These are phyloP conservation scores for Rhincodon typus DNA, from an alignment of 2,797 vertebrate species.

Conservation along the genomic window DNA sequence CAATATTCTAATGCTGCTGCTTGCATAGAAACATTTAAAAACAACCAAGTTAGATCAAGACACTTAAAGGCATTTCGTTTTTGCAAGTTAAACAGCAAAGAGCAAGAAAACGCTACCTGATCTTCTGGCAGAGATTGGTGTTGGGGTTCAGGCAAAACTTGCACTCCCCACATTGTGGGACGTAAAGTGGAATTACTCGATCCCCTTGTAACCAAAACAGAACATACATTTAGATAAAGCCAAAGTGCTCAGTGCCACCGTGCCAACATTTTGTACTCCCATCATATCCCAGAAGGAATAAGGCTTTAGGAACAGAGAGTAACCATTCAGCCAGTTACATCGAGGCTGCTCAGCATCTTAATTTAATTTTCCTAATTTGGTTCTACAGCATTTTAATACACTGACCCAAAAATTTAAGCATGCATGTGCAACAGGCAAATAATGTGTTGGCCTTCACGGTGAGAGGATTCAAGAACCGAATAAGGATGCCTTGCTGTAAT, in stretches of 20 bases:
- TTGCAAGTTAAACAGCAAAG: not conserved
- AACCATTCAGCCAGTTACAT: not conserved
- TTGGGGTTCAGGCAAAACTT: constrained; percentile 95
- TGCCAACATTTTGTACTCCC: not conserved
- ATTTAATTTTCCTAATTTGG: not conserved
- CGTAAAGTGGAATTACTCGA: constrained; percentile 79
- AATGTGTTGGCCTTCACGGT: too few relatives aligned
- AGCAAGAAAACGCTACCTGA: constrained; percentile 65
- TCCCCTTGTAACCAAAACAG: constrained; percentile 63
- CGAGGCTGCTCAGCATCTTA: not conserved
- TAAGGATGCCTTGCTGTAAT: too few relatives aligned
- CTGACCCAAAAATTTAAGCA: not conserved
- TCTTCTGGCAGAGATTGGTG: constrained; percentile 96
- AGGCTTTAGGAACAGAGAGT: not conserved
- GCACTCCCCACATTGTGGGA: constrained; percentile 92
- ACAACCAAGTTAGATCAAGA: not conserved
- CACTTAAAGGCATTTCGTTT: not conserved
- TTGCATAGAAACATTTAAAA: not conserved
- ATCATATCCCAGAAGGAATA: not conserved
- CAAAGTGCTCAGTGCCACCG: not conserved
- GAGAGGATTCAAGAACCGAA: too few relatives aligned
- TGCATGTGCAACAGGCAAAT: too few relatives aligned
- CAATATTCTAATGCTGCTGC: not conserved
- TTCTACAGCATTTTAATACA: not conserved
- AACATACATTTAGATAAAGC: not conserved